These are phyloP conservation scores for Chaetogeoica ovagalla DNA, from an alignment of 2,888 invertebrate species.

Conservation along the genomic window DNA sequence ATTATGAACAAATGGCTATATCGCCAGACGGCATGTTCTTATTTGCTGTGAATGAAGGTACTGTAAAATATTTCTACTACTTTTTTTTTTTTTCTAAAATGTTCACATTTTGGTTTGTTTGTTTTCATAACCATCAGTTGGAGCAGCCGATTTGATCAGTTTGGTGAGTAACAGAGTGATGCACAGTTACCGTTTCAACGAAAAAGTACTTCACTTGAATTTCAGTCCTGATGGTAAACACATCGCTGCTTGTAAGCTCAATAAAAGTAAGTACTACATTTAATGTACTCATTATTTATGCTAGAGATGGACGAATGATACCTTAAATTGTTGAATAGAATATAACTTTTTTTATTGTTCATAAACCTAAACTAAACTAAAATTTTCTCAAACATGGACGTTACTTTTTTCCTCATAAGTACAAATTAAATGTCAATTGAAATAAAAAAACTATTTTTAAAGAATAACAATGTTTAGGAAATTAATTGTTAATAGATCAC, in stretches of 20 bases:
- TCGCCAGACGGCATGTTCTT: conserved; percentile 86
- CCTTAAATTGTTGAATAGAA: too few species aligned
- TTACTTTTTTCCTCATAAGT: too few species aligned
- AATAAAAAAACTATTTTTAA: neutral
- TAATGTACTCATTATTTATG: too few species aligned
- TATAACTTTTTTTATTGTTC: too few species aligned
- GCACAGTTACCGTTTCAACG: conserved; percentile 81
- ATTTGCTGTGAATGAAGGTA: conserved; percentile 82
- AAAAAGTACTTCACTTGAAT: conserved; percentile 73
- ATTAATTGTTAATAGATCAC: too few species aligned
- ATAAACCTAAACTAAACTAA: too few species aligned
- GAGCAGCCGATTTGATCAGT: conserved; percentile 83
- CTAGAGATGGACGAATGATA: too few species aligned
- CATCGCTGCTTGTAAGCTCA: conserved; percentile 87
- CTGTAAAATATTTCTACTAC: conserved; percentile 18
- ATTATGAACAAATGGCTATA: conserved; percentile 81
- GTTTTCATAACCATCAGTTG: conserved; percentile 64
- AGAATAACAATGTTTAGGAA: too few species aligned
- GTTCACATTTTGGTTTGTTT: too few species aligned
- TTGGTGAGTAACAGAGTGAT: conserved; percentile 80
- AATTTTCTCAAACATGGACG: too few species aligned
- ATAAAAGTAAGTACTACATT: conserved; percentile 66
- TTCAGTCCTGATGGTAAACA: conserved; percentile 95
- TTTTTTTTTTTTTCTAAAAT: too few species aligned
- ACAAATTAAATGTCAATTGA: too few species aligned